phyloP scores from a whole-genome alignment of 2,888 invertebrate species.

The Nudaria mundana region DNA sequence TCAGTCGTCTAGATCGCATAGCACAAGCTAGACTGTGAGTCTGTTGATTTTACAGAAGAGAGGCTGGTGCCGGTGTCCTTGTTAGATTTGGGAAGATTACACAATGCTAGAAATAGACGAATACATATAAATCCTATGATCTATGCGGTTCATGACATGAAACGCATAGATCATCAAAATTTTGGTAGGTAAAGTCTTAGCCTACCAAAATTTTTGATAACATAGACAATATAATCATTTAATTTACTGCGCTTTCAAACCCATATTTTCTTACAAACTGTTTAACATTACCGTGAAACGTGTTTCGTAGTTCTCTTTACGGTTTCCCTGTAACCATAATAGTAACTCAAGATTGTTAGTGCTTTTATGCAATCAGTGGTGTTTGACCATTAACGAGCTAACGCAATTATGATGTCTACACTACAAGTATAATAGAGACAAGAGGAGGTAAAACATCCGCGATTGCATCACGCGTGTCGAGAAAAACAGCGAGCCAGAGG shows the following conservation, averaged over 20 bases:
- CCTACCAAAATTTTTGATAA: no score
- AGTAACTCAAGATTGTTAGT: slow-evolving; percentile 4
- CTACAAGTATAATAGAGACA: slow-evolving; percentile 35
- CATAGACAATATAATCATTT: not conserved
- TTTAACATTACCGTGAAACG: not conserved
- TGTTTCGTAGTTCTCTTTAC: not conserved
- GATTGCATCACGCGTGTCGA: slow-evolving; percentile 65
- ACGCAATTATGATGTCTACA: slow-evolving; percentile 39
- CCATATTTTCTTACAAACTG: not conserved
- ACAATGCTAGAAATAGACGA: no score
- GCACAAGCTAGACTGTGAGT: no score
- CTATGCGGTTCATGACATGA: no score
- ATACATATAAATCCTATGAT: no score
- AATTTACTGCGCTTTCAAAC: not conserved
- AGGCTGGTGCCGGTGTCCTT: no score
- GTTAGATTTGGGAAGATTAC: no score
- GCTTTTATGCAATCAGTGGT: slow-evolving; percentile 14
- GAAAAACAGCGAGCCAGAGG: slow-evolving; percentile 64
- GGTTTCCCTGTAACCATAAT: slow-evolving; percentile 1
- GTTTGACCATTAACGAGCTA: slow-evolving; percentile 33
- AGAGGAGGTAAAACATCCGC: slow-evolving; percentile 52
- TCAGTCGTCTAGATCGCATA: no score
- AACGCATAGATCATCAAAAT: no score
- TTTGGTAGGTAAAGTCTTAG: no score
- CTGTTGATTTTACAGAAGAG: no score